Base-by-base conservation (phyloP, 1,140 invertebrate genomes). In the Radopholus similis region DNA sequence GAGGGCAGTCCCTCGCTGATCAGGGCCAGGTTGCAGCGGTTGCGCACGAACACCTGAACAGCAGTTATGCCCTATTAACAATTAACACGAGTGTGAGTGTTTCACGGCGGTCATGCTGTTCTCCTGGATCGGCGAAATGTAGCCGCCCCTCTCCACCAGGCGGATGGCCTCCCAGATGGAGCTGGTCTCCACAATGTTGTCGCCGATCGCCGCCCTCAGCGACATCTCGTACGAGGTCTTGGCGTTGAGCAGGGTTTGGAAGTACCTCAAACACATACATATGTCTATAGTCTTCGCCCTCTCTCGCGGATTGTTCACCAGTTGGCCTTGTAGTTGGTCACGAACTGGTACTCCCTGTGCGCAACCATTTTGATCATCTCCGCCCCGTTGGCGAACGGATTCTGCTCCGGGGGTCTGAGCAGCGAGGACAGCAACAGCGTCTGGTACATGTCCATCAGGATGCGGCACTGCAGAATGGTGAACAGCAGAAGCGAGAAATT, bases 71-170 rank as follows among this genome's bases (percentile, higher is more conserved):
- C 6, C 42, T 30, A 47, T 64, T 42, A 34, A 26, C 35, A 58
- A 35, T 56, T 38, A 32, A 11, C n/a, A 44, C n/a, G 26, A 47
- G 35, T 18, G 4, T 40, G 9, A 57, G 23, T 34, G n/a, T 15
- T 26, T 35, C 28, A 54, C 44, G 44, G 56, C 58, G 18, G 66
- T 72, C n/a, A 74, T 40, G 47, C 55, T 56, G 47, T 72, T 72
- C 26, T 74, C 38, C 15, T 72, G 71, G 4, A 72, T 72, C 4
- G 71, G 71, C 53, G 44, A 72, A 40, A 72, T 74, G 37, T 68
- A 72, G 2, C 53, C 44, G 4, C 71, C 71, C 11, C 28, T 56
- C 37, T 53, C 32, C 8, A 72, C 71, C 37, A 66, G 18, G 23
- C 74, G 56, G 23, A 72, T 38, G 11, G 72, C 71, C 15, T 69